A percentile compares a stretch with the other conserved stretches of the same genome.
Evolutionary conservation across 2,888 invertebrate species (phyloP).

Genomic region (Drosophila antonietae): DNA sequence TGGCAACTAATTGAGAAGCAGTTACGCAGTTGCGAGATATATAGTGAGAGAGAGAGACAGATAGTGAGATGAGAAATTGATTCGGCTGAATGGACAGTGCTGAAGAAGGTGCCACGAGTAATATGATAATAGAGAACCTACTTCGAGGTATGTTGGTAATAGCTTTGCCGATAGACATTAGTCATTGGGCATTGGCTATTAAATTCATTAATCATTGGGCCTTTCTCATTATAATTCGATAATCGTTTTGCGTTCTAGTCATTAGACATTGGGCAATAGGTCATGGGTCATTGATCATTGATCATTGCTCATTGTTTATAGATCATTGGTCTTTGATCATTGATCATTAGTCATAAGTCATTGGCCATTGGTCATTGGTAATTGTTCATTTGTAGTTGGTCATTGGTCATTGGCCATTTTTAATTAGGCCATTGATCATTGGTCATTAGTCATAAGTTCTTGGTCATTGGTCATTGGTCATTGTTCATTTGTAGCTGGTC

Average conservation of each 20-base stretch:
- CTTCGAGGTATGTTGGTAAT: neutral
- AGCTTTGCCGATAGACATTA: neutral
- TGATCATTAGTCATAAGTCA: neutral
- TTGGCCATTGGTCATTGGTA: neutral
- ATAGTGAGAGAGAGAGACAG: neutral
- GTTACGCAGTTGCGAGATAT: constrained; percentile 51
- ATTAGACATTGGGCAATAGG: neutral
- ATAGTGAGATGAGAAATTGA: neutral
- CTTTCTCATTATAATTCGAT: neutral
- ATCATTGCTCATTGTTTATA: neutral
- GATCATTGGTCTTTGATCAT: neutral
- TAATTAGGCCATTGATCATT: neutral
- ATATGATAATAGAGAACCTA: neutral
- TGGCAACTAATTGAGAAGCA: constrained; percentile 64
- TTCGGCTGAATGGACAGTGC: neutral
- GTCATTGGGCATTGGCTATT: neutral
- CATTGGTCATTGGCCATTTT: neutral
- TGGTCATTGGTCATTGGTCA: neutral
- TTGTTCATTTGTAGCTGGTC: neutral
- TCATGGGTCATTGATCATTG: neutral
- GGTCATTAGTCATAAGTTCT: neutral
- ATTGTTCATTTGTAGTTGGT: neutral
- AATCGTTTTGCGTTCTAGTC: neutral
- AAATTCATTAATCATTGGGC: neutral
- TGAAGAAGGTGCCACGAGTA: neutral